Percentiles rank a stretch among this genome's conserved stretches.
Conservation (phyloP, 2,113 vertebrate genomes). For the Brachypodius melanocephalos region DNA sequence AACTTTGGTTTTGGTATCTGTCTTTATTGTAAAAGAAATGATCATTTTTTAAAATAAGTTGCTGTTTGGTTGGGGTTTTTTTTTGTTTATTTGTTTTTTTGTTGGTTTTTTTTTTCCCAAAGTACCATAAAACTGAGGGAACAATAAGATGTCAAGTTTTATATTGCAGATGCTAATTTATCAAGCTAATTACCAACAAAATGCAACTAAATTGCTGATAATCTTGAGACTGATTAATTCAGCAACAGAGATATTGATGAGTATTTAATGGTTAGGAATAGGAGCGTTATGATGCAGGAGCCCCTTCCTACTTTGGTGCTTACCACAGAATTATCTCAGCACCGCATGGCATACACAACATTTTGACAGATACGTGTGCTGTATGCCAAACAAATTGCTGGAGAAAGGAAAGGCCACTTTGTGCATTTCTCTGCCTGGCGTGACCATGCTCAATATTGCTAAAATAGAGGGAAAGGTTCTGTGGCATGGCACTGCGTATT, state of each 20-base stretch:
- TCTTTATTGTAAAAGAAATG: slow-evolving; percentile 65
- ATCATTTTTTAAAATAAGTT: slow-evolving; percentile 68
- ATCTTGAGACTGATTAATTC: slow-evolving; percentile 77
- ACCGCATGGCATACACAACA: neutral
- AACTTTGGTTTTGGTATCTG: slow-evolving; percentile 73
- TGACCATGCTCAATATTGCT: neutral
- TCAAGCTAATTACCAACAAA: slow-evolving; percentile 81
- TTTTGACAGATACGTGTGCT: slow-evolving; percentile 60
- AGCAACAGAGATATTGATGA: slow-evolving; percentile 68
- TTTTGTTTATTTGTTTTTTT: neutral
- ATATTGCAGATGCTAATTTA: slow-evolving; percentile 79
- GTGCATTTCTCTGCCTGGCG: slow-evolving; percentile 32
- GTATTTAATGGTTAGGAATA: slow-evolving; percentile 72
- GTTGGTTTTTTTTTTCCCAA: slow-evolving; percentile 29
- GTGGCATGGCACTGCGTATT: neutral
- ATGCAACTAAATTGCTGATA: slow-evolving; percentile 78
- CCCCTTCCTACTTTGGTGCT: slow-evolving; percentile 46
- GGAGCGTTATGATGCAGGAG: slow-evolving; percentile 6
- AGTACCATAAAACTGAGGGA: slow-evolving; percentile 72
- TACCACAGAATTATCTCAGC: slow-evolving; percentile 40
- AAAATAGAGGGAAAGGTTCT: neutral
- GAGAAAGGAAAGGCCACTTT: slow-evolving; percentile 48
- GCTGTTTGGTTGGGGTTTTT: neutral
- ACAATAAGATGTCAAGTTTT: slow-evolving; percentile 79
- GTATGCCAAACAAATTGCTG: slow-evolving; percentile 40